Evolutionary conservation across 2,888 invertebrate species (phyloP).

Genomic region (Ditula angustiorana): DNA sequence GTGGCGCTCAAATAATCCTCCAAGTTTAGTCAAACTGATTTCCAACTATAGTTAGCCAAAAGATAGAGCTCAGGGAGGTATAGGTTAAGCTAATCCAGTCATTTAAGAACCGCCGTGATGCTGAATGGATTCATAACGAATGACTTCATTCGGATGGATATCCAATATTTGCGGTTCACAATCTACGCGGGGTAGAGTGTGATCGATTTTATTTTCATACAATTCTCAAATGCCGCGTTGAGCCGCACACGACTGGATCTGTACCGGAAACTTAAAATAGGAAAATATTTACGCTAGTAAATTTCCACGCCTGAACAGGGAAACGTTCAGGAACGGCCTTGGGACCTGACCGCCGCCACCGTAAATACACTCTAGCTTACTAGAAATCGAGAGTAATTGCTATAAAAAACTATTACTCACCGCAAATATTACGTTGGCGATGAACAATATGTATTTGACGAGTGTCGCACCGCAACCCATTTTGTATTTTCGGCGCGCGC

Average conservation of each 20-base stretch:
- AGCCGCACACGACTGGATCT: not conserved
- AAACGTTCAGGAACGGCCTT: slow-evolving; percentile 9
- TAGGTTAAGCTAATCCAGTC: too few species aligned
- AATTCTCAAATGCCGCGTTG: not conserved
- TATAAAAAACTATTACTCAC: slow-evolving; percentile 17
- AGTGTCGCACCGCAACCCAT: slow-evolving; percentile 32
- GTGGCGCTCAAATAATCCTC: too few species aligned
- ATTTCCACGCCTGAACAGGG: not conserved
- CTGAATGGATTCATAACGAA: too few species aligned
- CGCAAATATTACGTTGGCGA: slow-evolving; percentile 30
- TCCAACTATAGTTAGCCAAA: too few species aligned
- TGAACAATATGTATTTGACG: slow-evolving; percentile 28
- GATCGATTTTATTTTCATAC: too few species aligned
- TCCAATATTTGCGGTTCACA: too few species aligned
- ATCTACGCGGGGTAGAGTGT: too few species aligned
- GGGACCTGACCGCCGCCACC: not conserved
- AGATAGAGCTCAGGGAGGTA: too few species aligned
- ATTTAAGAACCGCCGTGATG: too few species aligned
- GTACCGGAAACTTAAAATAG: not conserved
- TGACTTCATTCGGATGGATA: too few species aligned
- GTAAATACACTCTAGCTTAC: not conserved
- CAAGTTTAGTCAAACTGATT: too few species aligned
- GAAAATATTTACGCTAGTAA: not conserved
- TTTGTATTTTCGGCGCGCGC: slow-evolving; percentile 21
- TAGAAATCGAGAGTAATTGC: not conserved